Base-by-base conservation (phyloP, 37 sponge, comb jelly and placozoan genomes). In the Eunapius fragilis region DNA sequence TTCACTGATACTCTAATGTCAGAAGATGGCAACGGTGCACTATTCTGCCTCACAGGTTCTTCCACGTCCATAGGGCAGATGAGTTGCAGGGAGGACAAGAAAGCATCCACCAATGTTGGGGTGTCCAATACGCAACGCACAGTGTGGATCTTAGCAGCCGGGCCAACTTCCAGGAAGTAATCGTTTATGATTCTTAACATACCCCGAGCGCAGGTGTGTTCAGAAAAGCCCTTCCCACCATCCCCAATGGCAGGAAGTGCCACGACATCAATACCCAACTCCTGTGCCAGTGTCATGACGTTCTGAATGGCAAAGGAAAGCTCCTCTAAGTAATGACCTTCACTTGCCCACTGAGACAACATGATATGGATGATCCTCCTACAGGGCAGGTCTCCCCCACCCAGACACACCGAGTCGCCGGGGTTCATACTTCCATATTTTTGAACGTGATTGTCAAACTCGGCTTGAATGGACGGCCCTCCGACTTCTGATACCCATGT, bases 311-410 rank as follows among this genome's bases (percentile, higher is more conserved):
- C 74, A 41, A 35, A 26, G 24, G 87, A 79, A 27, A 90, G 17
- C 31, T 48, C 69, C 25, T 85, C 83, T 69, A 84, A 86, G 35
- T 48, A 45, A 17, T 71, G 19, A 2, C 2, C 27, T 2, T 85
- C 89, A 23, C 91, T 91, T 19, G 11, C 71, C 94, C 94, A 96
- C 6, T 68, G 86, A 35, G 96, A 91, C 25, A 82, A 83, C n/a
- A 93, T 91, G 37, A 89, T 87, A 88, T 96, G 96, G 69, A 96
- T 88, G 33, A 96, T 19, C n/a, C 80, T 88, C 69, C 82, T 93
- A 48, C 89, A 92, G 36, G 91, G 85, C 0, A 96, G 85, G 0
- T 83, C 75, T 2, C 96, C 96, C 47, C 86, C 32, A 37, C 89
- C 87, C 13, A 88, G 84, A 82, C 84, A 80, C 13, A 96, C 85